These are phyloP conservation scores for Sarcophaga caerulescens DNA, from an alignment of 2,888 invertebrate genomes.

Conservation along the genomic window DNA sequence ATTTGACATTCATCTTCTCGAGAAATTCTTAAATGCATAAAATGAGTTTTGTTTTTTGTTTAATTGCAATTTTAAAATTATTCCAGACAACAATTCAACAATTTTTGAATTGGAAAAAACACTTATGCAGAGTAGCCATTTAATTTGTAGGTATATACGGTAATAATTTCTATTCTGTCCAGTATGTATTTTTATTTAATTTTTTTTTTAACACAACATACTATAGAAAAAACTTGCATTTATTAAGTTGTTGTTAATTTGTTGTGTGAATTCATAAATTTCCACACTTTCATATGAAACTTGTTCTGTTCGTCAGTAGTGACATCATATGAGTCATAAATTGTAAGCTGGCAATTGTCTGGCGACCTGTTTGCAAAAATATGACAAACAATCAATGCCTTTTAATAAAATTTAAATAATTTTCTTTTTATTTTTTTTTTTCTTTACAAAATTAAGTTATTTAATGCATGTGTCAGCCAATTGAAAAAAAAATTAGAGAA, in stretches of 20 bases:
- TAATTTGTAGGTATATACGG: no score
- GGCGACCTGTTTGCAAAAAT: not conserved
- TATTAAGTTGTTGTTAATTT: not conserved
- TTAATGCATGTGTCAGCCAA: not conserved
- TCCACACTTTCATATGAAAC: conserved; percentile 15
- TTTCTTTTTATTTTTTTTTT: not conserved
- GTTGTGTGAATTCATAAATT: not conserved
- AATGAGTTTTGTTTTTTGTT: no score
- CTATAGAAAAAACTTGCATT: not conserved
- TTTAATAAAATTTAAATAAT: not conserved
- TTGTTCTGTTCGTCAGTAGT: not conserved
- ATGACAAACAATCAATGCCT: not conserved
- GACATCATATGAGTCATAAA: not conserved
- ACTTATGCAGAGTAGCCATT: no score
- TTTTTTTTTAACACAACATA: no score
- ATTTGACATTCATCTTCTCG: no score
- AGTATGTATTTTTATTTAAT: no score
- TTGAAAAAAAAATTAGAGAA: not conserved
- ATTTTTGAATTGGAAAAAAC: no score
- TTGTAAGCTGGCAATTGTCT: not conserved
- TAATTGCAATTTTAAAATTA: no score
- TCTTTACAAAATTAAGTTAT: not conserved
- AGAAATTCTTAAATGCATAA: no score
- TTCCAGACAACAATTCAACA: no score
- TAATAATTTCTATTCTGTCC: no score